Evolutionary conservation across 2,888 invertebrate genomes (phyloP).

Genomic region (Dermolepida albohirtum): DNA sequence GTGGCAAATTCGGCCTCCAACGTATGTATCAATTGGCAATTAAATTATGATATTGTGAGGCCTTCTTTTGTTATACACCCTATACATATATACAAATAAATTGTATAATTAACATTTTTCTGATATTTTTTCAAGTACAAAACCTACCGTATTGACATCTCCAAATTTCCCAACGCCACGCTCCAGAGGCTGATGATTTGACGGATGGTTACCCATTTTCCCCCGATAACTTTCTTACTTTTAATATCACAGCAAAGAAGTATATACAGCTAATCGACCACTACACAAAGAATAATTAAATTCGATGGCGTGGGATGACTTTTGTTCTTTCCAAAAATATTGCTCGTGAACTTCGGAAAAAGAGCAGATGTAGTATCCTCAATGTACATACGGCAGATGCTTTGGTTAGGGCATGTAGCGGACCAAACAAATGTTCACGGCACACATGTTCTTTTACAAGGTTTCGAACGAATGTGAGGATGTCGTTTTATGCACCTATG

Average conservation of each 20-base stretch:
- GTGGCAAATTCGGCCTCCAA: no score
- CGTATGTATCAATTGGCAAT: no score
- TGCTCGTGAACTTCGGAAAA: conserved; percentile 23
- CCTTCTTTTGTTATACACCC: no score
- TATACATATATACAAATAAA: no score
- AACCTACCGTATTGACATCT: conserved; percentile 63
- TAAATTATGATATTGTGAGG: no score
- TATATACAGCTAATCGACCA: neutral
- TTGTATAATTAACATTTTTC: no score
- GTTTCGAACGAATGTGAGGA: no score
- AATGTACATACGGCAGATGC: conserved; percentile 55
- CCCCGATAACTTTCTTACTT: neutral
- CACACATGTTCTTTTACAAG: conserved; percentile 22
- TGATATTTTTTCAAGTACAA: neutral
- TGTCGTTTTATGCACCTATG: no score
- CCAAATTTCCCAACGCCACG: conserved; percentile 69
- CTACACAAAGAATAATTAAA: conserved; percentile 3
- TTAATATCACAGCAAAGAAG: conserved; percentile 19
- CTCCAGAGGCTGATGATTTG: conserved; percentile 86
- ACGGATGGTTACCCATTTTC: conserved; percentile 85
- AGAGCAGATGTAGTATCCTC: conserved; percentile 55
- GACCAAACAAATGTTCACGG: conserved; percentile 36
- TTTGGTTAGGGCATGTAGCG: conserved; percentile 48
- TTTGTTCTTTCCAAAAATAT: conserved; percentile 16
- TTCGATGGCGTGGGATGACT: conserved; percentile 20